These are phyloP conservation scores for Bombus waltoni DNA, from an alignment of 1,140 invertebrate species.

Conservation along the genomic window DNA sequence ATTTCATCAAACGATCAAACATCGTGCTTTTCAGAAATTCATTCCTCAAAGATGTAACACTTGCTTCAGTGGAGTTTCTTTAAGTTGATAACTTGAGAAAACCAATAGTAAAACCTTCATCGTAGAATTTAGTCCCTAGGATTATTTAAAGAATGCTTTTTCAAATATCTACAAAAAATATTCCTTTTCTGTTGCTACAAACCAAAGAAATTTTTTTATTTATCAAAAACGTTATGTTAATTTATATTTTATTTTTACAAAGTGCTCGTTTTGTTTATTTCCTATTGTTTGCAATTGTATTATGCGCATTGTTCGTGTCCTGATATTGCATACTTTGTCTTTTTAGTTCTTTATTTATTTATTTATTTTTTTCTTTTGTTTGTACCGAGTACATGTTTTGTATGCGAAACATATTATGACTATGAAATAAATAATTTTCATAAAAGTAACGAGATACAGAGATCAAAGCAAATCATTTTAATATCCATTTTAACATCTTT, in stretches of 20 bases:
- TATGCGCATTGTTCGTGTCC: neutral
- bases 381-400: neutral
- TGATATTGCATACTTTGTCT: neutral
- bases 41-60: neutral
- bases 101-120: neutral
- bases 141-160: neutral
- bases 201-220: neutral
- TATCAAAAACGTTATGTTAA: neutral
- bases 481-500: conserved; percentile 1
- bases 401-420: neutral
- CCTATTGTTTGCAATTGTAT: neutral
- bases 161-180: neutral
- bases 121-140: neutral
- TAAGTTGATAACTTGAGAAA: neutral
- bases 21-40: neutral
- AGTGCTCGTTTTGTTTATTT: neutral
- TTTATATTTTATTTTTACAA: neutral
- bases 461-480: neutral
- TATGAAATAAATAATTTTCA: conserved; percentile 24
- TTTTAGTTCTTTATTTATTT: conserved; percentile 26
- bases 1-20: neutral
- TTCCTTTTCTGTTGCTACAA: neutral
- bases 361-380: conserved; percentile 6
- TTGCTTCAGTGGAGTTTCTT: neutral
- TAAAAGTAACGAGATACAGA: neutral